Evolutionary conservation across 1,140 invertebrate genomes (phyloP).

Genomic region (Plectrocnemia conspersa): DNA sequence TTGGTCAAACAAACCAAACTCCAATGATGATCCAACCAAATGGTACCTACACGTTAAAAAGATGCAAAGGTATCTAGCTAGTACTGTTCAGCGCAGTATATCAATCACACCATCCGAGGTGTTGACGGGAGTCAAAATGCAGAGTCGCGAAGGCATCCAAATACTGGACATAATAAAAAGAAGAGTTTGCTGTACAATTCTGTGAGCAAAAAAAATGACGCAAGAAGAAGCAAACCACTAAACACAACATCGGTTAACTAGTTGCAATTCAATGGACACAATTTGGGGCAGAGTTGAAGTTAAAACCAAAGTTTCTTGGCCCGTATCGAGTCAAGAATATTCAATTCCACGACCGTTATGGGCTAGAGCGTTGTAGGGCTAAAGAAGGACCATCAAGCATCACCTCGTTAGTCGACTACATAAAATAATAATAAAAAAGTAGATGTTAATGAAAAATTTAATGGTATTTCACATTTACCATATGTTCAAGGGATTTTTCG

Average conservation of each 20-base stretch:
- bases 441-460: too few relatives aligned
- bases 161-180: background rate
- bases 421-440: too few relatives aligned
- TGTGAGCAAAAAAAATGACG: background rate
- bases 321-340: background rate
- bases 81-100: background rate
- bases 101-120: background rate
- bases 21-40: background rate
- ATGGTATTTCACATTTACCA: too few relatives aligned
- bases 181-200: background rate
- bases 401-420: background rate
- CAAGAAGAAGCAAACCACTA: background rate
- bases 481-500: too few relatives aligned
- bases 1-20: background rate
- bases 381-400: background rate
- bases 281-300: background rate
- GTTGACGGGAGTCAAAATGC: background rate
- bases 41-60: background rate
- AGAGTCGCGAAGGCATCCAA: background rate
- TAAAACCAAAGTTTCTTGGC: background rate
- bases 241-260: background rate
- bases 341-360: background rate
- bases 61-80: background rate
- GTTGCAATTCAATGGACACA: background rate
- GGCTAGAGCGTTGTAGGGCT: background rate